Evolutionary conservation across 2,888 invertebrate genomes (phyloP).

Genomic region (Notodonta ziczac): DNA sequence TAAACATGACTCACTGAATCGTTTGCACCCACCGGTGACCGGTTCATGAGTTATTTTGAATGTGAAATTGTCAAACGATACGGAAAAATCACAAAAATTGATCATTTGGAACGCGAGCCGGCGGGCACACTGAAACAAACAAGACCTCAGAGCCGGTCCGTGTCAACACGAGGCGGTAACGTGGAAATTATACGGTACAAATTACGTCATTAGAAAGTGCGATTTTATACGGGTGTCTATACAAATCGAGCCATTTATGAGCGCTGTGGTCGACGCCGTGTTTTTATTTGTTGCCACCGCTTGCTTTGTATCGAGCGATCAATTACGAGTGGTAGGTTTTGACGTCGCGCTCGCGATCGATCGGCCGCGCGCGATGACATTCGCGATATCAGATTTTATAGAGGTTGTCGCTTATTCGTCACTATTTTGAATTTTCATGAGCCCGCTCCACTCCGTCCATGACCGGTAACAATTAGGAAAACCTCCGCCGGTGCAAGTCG

Average conservation of each 20-base stretch:
- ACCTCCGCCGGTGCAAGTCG: slow-evolving; percentile 77
- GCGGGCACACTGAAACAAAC: slow-evolving; percentile 44
- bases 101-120: slow-evolving; percentile 36
- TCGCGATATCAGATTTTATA: slow-evolving; percentile 48
- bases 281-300: slow-evolving; percentile 16
- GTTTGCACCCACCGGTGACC: slow-evolving; percentile 50
- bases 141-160: slow-evolving; percentile 38
- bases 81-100: slow-evolving; percentile 47
- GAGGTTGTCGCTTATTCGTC: slow-evolving; percentile 49
- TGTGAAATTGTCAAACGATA: slow-evolving; percentile 45
- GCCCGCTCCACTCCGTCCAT: slow-evolving; percentile 64
- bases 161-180: slow-evolving; percentile 59
- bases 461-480: slow-evolving; percentile 81
- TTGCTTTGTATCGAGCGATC: slow-evolving; percentile 16
- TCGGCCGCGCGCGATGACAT: slow-evolving; percentile 38
- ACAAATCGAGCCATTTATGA: slow-evolving; percentile 31
- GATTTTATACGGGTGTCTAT: slow-evolving; percentile 53
- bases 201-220: slow-evolving; percentile 70
- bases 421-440: slow-evolving; percentile 59
- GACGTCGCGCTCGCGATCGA: slow-evolving; percentile 35
- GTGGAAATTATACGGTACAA: slow-evolving; percentile 72
- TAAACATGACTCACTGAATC: slow-evolving; percentile 62
- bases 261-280: slow-evolving; percentile 18
- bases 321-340: slow-evolving; percentile 17
- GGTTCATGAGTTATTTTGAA: slow-evolving; percentile 53